Evolutionary conservation across 2,113 vertebrate species (phyloP).

Genomic region (Caracal caracal): DNA sequence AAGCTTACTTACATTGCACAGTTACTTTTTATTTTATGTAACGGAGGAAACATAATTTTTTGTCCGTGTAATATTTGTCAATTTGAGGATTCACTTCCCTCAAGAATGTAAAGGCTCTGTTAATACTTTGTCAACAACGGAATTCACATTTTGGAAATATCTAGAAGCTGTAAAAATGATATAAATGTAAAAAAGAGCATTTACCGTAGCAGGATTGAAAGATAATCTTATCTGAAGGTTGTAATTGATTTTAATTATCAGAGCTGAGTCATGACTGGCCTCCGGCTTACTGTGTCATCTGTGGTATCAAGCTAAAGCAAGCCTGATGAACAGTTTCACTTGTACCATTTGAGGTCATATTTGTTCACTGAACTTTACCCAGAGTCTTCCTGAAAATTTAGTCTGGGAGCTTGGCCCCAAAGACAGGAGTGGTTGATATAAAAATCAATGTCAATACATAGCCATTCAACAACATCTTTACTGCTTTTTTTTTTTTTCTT

Average conservation of each 20-base stretch:
- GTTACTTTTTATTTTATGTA: not conserved
- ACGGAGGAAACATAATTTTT: not conserved
- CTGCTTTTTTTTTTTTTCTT: not conserved
- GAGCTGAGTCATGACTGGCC: not conserved
- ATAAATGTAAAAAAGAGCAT: not conserved
- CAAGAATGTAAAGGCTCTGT: not conserved
- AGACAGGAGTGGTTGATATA: conserved; percentile 1
- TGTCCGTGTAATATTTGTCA: not conserved
- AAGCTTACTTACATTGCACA: not conserved
- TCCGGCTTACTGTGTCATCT: not conserved
- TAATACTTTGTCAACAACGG: not conserved
- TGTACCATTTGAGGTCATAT: not conserved
- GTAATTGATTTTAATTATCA: not conserved
- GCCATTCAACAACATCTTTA: not conserved
- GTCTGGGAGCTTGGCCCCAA: not conserved
- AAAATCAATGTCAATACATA: conserved; percentile 60
- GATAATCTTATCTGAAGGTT: not conserved
- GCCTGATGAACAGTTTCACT: conserved; percentile 32
- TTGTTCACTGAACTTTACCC: conserved; percentile 41
- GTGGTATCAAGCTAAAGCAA: not conserved
- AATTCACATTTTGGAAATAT: conserved; percentile 9
- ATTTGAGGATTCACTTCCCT: not conserved
- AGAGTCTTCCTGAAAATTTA: conserved; percentile 29
- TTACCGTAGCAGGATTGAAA: not conserved
- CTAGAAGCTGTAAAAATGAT: not conserved